Evolutionary conservation across 2,113 vertebrate species (phyloP), one percentile per base, ranked within the genome.

Genomic region (Callopanchax toddi): DNA sequence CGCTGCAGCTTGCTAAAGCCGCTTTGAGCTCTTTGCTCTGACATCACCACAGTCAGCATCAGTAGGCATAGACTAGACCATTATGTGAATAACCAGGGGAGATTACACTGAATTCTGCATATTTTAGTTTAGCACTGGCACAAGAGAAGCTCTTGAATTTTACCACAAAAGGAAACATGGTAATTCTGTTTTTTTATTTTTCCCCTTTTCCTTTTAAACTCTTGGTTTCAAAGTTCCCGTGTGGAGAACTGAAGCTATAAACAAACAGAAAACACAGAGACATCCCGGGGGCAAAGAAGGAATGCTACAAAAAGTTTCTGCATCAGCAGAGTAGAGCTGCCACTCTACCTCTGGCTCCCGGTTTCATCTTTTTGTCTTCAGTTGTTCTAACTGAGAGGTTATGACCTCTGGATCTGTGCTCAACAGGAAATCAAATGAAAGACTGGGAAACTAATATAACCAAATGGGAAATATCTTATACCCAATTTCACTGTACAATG

Each of bases 1-100:
- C 71, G 55, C 69, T 67, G 69, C 76, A 58, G 48, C 65, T 63
- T 60, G 23, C 73, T 68, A 89, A 88, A 89, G 87, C 86, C 29
- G 84, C 79, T 82, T 80, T 89, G 76, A 87, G 81, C 84, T 84
- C 42, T 84, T 82, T 74, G 67, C 85, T 73, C 57, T 87, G 82
- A 87, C 85, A 87, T 91, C 85, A 89, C 56, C 34, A 43, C 20
- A 72, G 75, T 73, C 77, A 72, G 79, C 75, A 78, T 83, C 81
- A 81, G 81, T 67, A 32, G 63, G 74, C 77, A 87, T 55, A 78
- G 85, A 50, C 18, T 12, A 72, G 59, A 84, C 84, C 81, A 86
- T 76, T 71, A 59, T 21, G 44, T 69, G 71, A 71, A 59, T 66
- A 60, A 67, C 32, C 0, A 16, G 48, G 82, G 79, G 75, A 49